phyloP scores from a whole-genome alignment of 2,797 vertebrate genomes.

The Oceanodroma leucorhoa region DNA sequence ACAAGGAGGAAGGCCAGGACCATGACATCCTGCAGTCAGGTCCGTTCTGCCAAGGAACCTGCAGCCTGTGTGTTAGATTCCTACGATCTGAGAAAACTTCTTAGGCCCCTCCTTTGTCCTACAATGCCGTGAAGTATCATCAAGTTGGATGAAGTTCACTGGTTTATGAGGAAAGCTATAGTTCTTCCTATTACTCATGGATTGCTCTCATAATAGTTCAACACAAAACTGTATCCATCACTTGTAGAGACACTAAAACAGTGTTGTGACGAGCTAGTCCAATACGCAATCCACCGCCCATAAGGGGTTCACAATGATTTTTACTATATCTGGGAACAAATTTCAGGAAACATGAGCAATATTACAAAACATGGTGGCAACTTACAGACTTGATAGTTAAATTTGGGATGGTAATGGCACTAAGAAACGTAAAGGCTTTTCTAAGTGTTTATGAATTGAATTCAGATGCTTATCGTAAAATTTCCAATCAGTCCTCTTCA shows the following conservation, averaged over 20 bases:
- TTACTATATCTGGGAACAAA: not conserved
- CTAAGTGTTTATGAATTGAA: not conserved
- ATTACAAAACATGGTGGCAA: not conserved
- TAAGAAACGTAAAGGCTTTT: not conserved
- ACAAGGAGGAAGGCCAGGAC: not conserved
- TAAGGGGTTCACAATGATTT: not conserved
- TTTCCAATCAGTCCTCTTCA: not conserved
- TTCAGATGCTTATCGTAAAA: not conserved
- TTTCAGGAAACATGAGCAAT: not conserved
- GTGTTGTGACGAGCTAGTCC: not conserved
- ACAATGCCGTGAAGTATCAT: not conserved
- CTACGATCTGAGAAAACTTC: not conserved
- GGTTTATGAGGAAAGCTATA: not conserved
- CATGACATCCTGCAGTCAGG: not conserved
- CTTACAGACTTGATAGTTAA: not conserved
- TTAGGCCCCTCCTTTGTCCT: not conserved
- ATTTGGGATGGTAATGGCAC: not conserved
- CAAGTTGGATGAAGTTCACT: not conserved
- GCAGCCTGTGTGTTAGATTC: not conserved
- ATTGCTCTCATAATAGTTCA: not conserved
- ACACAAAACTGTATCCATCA: not conserved
- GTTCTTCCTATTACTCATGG: not conserved
- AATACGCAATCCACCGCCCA: not conserved
- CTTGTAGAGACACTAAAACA: not conserved
- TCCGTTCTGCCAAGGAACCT: not conserved